Percentiles rank a stretch among this genome's conserved stretches.
These are phyloP conservation scores for Rhamnusium bicolor DNA, from an alignment of 2,888 invertebrate genomes.

Conservation along the genomic window DNA sequence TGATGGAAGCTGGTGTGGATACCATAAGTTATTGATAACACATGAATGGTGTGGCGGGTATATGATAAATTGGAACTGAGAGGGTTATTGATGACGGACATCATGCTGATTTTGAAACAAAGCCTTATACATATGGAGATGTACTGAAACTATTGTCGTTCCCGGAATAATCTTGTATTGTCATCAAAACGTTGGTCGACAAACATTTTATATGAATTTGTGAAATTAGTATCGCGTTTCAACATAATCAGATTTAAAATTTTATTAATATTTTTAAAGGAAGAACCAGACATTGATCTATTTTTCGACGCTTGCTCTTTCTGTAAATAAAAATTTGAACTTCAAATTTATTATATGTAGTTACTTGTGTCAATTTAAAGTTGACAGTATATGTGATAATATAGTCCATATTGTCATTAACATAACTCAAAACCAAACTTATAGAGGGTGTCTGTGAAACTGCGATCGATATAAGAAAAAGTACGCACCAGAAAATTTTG, in stretches of 20 bases:
- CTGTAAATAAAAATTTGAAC: too few species aligned
- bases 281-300: too few species aligned
- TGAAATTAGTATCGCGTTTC: neutral
- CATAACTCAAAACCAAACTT: too few species aligned
- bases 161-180: neutral
- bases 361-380: too few species aligned
- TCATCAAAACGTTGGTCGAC: neutral
- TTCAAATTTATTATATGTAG: too few species aligned
- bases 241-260: neutral
- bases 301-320: too few species aligned
- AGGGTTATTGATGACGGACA: constrained; percentile 31
- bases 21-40: constrained; percentile 37
- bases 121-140: neutral
- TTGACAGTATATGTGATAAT: too few species aligned
- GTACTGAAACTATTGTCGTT: neutral
- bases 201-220: neutral
- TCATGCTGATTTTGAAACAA: constrained; percentile 30
- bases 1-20: constrained; percentile 35
- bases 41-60: constrained; percentile 32
- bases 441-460: too few species aligned
- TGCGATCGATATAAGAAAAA: too few species aligned
- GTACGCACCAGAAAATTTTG: too few species aligned
- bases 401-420: too few species aligned
- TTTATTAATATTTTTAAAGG: too few species aligned
- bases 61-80: constrained; percentile 31